Percentiles rank a stretch among this genome's conserved stretches.
phyloP scores from a whole-genome alignment of 2,888 invertebrate genomes.

The Agonopterix heracliana region DNA sequence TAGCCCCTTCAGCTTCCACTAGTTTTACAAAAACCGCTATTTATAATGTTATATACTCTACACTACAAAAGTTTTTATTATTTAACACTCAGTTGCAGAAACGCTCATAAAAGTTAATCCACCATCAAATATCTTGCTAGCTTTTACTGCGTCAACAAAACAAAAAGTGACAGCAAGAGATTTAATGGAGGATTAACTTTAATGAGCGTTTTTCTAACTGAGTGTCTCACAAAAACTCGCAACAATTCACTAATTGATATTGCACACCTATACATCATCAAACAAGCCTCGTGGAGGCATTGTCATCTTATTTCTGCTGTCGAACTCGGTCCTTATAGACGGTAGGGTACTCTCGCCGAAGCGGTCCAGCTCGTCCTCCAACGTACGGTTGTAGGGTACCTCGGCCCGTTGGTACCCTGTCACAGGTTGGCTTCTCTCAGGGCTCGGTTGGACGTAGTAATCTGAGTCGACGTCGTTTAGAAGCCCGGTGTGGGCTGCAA shows the following conservation, averaged over 20 bases:
- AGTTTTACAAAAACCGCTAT: too few relatives aligned
- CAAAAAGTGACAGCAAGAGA: too few relatives aligned
- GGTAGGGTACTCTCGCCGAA: conserved; percentile 80
- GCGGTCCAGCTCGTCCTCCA: conserved; percentile 78
- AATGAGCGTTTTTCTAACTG: too few relatives aligned
- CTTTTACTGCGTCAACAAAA: too few relatives aligned
- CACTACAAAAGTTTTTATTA: too few relatives aligned
- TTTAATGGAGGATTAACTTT: too few relatives aligned
- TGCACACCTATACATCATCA: conserved; percentile 81
- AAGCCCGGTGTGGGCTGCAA: conserved; percentile 84
- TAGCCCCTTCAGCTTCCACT: too few relatives aligned
- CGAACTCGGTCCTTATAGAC: conserved; percentile 41
- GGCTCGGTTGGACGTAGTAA: conserved; percentile 77
- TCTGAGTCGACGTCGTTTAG: conserved; percentile 86
- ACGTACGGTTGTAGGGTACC: conserved; percentile 39
- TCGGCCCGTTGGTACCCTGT: conserved; percentile 48
- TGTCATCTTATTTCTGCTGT: conserved; percentile 71
- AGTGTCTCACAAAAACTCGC: too few relatives aligned
- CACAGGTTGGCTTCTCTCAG: conserved; percentile 36
- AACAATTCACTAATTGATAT: conserved; percentile 4
- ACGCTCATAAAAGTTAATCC: too few relatives aligned
- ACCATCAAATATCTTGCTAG: too few relatives aligned
- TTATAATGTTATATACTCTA: too few relatives aligned
- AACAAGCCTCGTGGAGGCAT: conserved; percentile 87
- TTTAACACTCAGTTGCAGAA: too few relatives aligned